Evolutionary conservation across 2,113 vertebrate species (phyloP), one percentile per base, ranked within the genome.

Genomic region (Sinosuthora webbiana): DNA sequence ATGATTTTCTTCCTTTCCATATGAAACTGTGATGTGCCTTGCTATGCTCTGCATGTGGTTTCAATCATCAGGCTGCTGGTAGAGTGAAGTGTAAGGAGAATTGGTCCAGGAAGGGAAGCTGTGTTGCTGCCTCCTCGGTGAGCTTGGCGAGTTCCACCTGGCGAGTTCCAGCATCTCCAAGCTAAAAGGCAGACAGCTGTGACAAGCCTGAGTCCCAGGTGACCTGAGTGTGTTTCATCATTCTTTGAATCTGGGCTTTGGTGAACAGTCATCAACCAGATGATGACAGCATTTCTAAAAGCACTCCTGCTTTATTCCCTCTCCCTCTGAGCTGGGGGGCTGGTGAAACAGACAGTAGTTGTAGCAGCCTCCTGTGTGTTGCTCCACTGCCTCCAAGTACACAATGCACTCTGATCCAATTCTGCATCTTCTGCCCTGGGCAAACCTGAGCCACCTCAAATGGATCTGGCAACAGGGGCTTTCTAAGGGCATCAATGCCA

Each of bases 121-220:
- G 22, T 20, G 27, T 4, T 67, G n/a, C 55, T 64, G 53, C 28
- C 27, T 55, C 47, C 39, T 77, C 0, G 0, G 10, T 71, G 53
- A 87, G 28, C 42, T 76, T 2, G n/a, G n/a, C n/a, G n/a, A n/a
- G 4, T 42, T 35, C 35, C 24, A 83, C 79, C 24, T 41, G 50
- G 60, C 0, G 0, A 74, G 47, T 47, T 92, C 19, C 60, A 83
- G 49, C 39, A 44, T 44, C 47, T 81, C 42, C 35, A 78, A 75
- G 77, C 56, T 67, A 35, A 83, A 90, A 93, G n/a, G 30, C 89
- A 92, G 89, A 63, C 56, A 89, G 22, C 68, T 90, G 80, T 64
- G 93, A 87, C 30, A 63, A 86, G n/a, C 41, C 33, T 2, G 16
- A 41, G 37, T 45, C 45, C 31, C 64, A 56, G 44, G 52, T 49